Evolutionary conservation across 2,797 vertebrate genomes (phyloP), one percentile per base, ranked within the genome.

Genomic region (Darevskia nairensis): DNA sequence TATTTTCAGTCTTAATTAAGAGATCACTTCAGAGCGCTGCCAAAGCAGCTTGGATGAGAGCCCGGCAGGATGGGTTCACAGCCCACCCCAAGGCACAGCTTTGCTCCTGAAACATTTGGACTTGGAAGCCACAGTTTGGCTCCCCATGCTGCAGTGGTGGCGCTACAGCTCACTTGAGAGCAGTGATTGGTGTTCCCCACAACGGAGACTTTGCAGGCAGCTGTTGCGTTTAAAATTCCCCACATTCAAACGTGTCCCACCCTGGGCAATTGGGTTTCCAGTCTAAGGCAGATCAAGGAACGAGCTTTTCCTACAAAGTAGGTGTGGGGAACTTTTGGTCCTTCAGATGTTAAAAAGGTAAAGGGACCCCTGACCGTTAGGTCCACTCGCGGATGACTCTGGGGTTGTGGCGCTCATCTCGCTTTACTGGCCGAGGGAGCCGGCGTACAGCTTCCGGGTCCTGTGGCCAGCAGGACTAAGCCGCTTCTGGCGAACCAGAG

Each of bases 1-100:
- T 72, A 44, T 87, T 81, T 74, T 81, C 50, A 74, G 50, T 64
- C 86, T 81, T 87, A 81, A 87, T 87, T 81, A 87, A 87, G 86
- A 81, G 86, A 87, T 87, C 86, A 86, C 85, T 80, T 44, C 32
- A 71, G 78, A 81, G 78, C 44, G 17, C 78, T n/a, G 79, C 86
- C 86, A 80, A 46, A 87, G 35, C 50, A 39, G 50, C 78, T 81
- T 87, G 86, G 78, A 64, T 80, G 50, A 61, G 78, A 87, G 78
- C 78, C 86, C 50, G 25, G 78, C 46, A 19, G 46, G 2, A 35
- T 6, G 35, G 19, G 32, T 44, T 81, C 78, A n/a, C 13, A 2
- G 32, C 11, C 50, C 46, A 74, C 46, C 32, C 10, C 77, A 39
- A 59, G 46, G 39, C 46, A 71, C 46, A 87, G n/a, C 17, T 13